Percentiles rank a stretch among this genome's conserved stretches.
phyloP scores from a whole-genome alignment of 2,888 invertebrate genomes.

The Apamea epomidion region DNA sequence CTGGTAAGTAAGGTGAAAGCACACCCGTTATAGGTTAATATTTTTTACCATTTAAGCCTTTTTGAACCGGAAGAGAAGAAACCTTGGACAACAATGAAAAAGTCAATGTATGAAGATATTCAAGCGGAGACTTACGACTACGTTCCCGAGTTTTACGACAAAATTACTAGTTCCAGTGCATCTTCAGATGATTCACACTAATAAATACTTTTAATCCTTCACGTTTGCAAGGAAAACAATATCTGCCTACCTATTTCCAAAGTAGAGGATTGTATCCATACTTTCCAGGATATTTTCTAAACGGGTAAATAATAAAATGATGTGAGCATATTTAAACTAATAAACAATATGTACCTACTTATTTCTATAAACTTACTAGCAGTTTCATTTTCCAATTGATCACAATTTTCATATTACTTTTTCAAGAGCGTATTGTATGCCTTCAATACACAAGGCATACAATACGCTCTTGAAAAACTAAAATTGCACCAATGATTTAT shows the following conservation, averaged over 20 bases:
- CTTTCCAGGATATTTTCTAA: neutral
- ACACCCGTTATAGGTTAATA: no score
- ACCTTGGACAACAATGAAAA: conserved; percentile 74
- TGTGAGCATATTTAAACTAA: neutral
- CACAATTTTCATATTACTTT: neutral
- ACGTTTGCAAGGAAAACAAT: neutral
- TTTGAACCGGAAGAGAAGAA: conserved; percentile 71
- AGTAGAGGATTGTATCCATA: neutral
- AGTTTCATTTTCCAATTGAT: neutral
- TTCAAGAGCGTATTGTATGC: no score
- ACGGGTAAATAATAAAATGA: neutral
- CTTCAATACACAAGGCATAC: no score
- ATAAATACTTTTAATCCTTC: neutral
- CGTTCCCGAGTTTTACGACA: conserved; percentile 78
- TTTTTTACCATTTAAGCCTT: conserved; percentile 68
- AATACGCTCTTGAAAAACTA: neutral
- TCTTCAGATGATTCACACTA: neutral
- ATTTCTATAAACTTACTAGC: neutral
- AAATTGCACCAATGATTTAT: neutral
- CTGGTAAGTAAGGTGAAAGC: neutral
- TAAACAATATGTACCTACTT: neutral
- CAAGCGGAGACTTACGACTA: conserved; percentile 72
- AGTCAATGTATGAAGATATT: conserved; percentile 65
- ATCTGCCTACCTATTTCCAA: neutral
- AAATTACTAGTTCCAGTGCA: conserved; percentile 32